A percentile compares a stretch with the other conserved stretches of the same genome.
Conservation (phyloP, 1,140 invertebrate species). For the Drosophila eugracilis region DNA sequence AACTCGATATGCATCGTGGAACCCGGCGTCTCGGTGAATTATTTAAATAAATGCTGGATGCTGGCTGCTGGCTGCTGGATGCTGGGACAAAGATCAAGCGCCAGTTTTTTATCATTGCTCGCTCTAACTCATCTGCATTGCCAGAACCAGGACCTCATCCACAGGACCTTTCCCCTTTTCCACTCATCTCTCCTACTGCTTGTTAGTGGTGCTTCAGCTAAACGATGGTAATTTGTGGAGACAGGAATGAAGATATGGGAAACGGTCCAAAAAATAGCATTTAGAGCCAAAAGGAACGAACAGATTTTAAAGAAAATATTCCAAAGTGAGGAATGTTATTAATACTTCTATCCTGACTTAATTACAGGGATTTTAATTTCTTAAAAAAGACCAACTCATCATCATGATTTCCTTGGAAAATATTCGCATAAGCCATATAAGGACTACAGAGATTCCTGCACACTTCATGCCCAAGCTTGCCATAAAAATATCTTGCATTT, state of each 20-base stretch:
- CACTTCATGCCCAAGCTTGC: neutral
- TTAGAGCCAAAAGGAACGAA: too few species aligned
- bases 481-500: neutral
- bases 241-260: neutral
- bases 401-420: too few species aligned
- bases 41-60: conserved; percentile 50
- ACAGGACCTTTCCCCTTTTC: neutral
- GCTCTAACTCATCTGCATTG: conserved; percentile 18
- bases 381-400: too few species aligned
- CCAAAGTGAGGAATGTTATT: too few species aligned
- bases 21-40: conserved; percentile 49
- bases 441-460: neutral
- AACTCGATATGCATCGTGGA: conserved; percentile 52
- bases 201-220: conserved; percentile 48
- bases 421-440: neutral
- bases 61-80: neutral
- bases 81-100: conserved; percentile 37
- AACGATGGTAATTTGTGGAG: conserved; percentile 59
- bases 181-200: conserved; percentile 13
- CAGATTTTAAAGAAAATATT: too few species aligned
- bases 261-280: neutral
- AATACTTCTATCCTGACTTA: too few species aligned
- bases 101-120: conserved; percentile 57
- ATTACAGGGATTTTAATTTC: too few species aligned
- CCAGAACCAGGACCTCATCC: too few species aligned